Conservation (phyloP, 2,888 invertebrate species). For the Ferrisia virgata region DNA sequence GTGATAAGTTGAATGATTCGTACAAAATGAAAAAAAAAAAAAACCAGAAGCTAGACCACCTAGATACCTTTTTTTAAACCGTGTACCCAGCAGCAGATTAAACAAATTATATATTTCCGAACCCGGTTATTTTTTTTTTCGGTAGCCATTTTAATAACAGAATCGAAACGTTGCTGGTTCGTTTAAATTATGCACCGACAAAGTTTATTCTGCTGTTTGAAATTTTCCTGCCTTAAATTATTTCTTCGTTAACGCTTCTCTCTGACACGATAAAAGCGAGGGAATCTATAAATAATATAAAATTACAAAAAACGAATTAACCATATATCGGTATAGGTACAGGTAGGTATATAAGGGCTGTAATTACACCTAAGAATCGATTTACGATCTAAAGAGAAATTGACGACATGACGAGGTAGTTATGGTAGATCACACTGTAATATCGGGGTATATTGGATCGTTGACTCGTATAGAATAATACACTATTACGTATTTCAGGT, state of each 20-base stretch:
- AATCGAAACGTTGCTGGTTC: not conserved
- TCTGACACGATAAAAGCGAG: not conserved
- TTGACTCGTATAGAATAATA: not conserved
- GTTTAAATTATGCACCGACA: slow-evolving; percentile 18
- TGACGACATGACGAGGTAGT: too few relatives aligned
- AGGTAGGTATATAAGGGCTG: not conserved
- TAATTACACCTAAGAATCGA: not conserved
- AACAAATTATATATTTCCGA: slow-evolving; percentile 14
- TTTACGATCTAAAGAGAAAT: not conserved
- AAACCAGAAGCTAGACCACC: slow-evolving; percentile 28
- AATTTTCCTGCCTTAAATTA: not conserved
- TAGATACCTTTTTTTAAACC: not conserved
- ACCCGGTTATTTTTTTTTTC: slow-evolving; percentile 25
- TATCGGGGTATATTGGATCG: not conserved
- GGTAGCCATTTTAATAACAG: slow-evolving; percentile 33
- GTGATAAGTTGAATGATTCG: slow-evolving; percentile 27
- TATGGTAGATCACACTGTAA: not conserved
- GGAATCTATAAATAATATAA: slow-evolving; percentile 3
- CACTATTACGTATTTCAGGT: not conserved
- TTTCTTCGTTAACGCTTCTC: not conserved
- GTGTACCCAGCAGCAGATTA: slow-evolving; percentile 1
- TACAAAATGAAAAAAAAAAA: not conserved
- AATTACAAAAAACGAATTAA: not conserved
- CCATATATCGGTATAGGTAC: not conserved
- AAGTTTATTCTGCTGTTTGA: not conserved